Percentiles rank a stretch among this genome's conserved stretches.
These are phyloP conservation scores for Hipposideros armiger DNA, from an alignment of 2,113 vertebrate species.

Conservation along the genomic window DNA sequence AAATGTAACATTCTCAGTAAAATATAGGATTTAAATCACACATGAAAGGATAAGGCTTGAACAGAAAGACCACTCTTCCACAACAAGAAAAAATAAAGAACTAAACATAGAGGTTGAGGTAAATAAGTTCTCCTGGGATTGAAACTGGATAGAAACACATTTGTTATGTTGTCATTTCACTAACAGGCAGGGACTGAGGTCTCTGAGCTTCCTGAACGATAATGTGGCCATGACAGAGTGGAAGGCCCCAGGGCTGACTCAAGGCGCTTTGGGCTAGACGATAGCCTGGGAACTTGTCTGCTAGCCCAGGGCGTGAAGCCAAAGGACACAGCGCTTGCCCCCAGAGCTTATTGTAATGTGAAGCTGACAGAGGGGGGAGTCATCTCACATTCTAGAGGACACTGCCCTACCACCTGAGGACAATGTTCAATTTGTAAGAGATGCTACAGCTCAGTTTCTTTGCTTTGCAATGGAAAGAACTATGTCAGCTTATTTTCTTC, in stretches of 20 bases:
- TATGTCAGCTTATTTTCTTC: not conserved
- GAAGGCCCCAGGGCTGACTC: accelerated
- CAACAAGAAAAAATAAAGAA: not conserved
- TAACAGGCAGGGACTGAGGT: too few species aligned
- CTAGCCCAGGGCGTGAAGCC: accelerated
- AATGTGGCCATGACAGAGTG: accelerated
- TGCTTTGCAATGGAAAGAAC: not conserved
- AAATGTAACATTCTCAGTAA: not conserved
- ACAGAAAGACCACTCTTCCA: not conserved
- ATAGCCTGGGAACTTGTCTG: not conserved
- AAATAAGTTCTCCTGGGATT: not conserved
- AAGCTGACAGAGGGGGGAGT: accelerated
- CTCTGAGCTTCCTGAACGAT: not conserved
- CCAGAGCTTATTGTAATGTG: accelerated
- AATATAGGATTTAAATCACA: not conserved
- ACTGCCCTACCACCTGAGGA: not conserved
- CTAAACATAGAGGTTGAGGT: not conserved
- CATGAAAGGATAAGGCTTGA: not conserved
- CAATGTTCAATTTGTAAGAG: too few species aligned
- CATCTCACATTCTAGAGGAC: not conserved
- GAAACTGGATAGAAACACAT: not conserved
- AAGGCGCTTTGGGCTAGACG: not conserved
- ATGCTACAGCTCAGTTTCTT: not conserved
- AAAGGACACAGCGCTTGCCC: accelerated
- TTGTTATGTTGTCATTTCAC: not conserved